phyloP scores from a whole-genome alignment of 2,113 vertebrate genomes.

The Zootoca vivipara region DNA sequence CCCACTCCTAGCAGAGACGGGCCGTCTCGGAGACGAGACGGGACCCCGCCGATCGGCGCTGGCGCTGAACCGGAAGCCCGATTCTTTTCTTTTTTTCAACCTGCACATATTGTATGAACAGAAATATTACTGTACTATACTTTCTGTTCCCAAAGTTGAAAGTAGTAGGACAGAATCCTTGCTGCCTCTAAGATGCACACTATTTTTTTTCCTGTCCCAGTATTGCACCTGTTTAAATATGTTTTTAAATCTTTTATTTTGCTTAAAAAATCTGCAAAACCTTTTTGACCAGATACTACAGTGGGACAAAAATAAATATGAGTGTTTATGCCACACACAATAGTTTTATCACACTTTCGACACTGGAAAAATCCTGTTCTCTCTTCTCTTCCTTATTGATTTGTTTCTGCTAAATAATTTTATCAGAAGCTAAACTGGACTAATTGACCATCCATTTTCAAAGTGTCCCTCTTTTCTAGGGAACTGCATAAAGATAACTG shows the following conservation, averaged over 20 bases:
- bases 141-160: not conserved
- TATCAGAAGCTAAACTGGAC: not conserved
- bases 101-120: not conserved
- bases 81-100: no score
- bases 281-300: not conserved
- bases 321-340: not conserved
- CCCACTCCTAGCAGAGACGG: no score
- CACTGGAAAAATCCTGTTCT: not conserved
- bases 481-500: not conserved
- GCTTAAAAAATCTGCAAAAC: not conserved
- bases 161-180: not conserved
- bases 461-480: not conserved
- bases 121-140: no score
- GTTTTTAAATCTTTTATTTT: not conserved
- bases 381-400: not conserved
- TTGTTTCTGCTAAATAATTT: not conserved
- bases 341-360: not conserved
- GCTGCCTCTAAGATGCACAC: not conserved
- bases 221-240: not conserved
- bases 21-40: no score
- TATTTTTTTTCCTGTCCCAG: not conserved
- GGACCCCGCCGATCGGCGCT: no score
- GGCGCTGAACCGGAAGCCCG: no score
- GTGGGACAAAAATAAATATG: not conserved
- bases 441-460: not conserved